These are phyloP conservation scores for Pantelozetes paolii DNA, from an alignment of 2,888 invertebrate species.

Conservation along the genomic window DNA sequence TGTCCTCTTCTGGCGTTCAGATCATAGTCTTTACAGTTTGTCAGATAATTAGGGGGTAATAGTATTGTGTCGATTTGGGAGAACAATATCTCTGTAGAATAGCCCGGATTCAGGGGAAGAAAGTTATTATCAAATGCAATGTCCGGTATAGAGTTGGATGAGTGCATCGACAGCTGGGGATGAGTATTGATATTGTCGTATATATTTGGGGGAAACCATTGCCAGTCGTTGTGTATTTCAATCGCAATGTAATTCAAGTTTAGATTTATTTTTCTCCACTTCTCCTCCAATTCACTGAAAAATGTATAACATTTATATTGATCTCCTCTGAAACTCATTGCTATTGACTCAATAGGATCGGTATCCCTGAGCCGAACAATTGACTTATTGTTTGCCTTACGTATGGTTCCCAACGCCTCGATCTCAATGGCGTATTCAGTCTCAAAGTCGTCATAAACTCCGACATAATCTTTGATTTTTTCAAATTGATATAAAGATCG, in stretches of 20 bases:
- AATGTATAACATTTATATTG: slow-evolving; percentile 25
- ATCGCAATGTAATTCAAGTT: slow-evolving; percentile 15
- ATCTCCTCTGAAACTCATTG: slow-evolving; percentile 16
- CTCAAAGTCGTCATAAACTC: slow-evolving; percentile 8
- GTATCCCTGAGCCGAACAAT: neutral
- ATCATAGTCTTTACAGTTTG: slow-evolving; percentile 16
- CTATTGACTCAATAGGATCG: slow-evolving; percentile 1
- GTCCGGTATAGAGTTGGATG: neutral
- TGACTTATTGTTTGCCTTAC: neutral
- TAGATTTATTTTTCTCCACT: neutral
- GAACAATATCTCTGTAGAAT: slow-evolving; percentile 1
- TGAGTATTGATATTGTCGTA: neutral
- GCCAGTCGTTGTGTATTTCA: slow-evolving; percentile 1
- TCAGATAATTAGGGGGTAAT: slow-evolving; percentile 25
- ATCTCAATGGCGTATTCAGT: slow-evolving; percentile 24
- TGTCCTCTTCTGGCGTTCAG: neutral
- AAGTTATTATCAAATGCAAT: neutral
- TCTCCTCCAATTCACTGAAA: slow-evolving; percentile 19
- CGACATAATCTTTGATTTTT: neutral
- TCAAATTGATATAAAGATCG: slow-evolving; percentile 7
- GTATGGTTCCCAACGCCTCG: neutral
- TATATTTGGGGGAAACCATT: slow-evolving; percentile 24
- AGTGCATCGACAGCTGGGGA: slow-evolving; percentile 24
- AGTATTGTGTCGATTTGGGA: slow-evolving; percentile 29
- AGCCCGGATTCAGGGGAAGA: slow-evolving; percentile 6